phyloP scores from a whole-genome alignment of 2,888 invertebrate genomes.

The Tetragnatha montana region DNA sequence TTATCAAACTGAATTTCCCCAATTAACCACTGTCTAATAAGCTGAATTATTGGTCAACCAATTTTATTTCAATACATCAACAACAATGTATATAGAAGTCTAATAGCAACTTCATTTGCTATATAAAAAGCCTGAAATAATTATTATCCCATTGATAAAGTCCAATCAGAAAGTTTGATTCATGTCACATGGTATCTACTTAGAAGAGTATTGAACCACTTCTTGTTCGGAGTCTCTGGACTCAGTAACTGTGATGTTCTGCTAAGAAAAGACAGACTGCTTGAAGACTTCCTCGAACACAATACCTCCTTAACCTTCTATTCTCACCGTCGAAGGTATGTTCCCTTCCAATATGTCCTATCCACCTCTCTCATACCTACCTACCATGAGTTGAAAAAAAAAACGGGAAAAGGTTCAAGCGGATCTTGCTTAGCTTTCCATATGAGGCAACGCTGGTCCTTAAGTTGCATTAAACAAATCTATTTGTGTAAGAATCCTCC shows the following conservation, averaged over 20 bases:
- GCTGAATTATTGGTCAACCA: no score
- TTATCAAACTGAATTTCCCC: no score
- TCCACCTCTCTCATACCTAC: not conserved
- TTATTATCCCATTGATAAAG: no score
- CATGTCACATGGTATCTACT: not conserved
- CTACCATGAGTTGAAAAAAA: not conserved
- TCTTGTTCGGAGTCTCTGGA: not conserved
- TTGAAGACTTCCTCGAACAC: not conserved
- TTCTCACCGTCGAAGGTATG: not conserved
- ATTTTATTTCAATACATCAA: no score
- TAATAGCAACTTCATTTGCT: not conserved
- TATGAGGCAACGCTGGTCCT: not conserved
- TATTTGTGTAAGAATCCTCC: slow-evolving; percentile 27
- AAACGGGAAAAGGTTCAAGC: not conserved
- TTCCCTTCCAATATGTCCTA: not conserved
- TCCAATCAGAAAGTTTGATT: not conserved
- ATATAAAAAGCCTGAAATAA: not conserved
- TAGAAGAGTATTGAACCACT: no score
- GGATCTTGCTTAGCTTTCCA: not conserved
- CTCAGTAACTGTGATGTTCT: not conserved
- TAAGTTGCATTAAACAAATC: slow-evolving; percentile 15
- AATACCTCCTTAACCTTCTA: not conserved
- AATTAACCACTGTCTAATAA: no score
- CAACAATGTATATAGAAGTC: no score
- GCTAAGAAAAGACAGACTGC: not conserved